Percentiles rank a stretch among this genome's conserved stretches.
Evolutionary conservation across 2,113 vertebrate genomes (phyloP).

Genomic region (Campylomormyrus numenius): DNA sequence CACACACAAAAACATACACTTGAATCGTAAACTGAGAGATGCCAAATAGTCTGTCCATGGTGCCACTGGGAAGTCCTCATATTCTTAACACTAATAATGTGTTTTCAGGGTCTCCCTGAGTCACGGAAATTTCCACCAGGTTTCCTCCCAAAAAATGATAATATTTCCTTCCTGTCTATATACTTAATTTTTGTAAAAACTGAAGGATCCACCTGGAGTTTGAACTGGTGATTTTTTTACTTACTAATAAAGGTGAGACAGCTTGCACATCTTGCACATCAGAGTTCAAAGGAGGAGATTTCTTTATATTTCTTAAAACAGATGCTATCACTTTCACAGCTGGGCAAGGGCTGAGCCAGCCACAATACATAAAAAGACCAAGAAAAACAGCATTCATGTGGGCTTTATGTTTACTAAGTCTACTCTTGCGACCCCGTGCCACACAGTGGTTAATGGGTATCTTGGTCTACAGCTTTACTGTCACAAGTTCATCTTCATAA

Average conservation of each 20-base stretch:
- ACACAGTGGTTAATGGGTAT: background rate
- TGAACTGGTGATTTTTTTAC: background rate
- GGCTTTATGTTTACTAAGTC: constrained; percentile 15
- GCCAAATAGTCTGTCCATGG: background rate
- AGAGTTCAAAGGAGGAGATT: constrained; percentile 21
- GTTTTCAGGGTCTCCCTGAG: background rate
- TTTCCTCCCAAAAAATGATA: background rate
- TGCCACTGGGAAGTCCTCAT: background rate
- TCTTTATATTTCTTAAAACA: constrained; percentile 22
- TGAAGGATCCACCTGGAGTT: constrained; percentile 37
- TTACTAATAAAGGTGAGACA: background rate
- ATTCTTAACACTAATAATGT: background rate
- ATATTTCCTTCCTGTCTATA: background rate
- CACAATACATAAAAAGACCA: background rate
- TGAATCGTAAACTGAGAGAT: background rate
- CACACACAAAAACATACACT: background rate
- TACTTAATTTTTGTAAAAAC: background rate
- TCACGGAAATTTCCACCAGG: background rate
- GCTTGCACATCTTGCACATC: background rate
- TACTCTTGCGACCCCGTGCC: background rate
- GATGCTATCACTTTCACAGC: constrained; percentile 24
- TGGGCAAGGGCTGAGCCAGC: constrained; percentile 5
- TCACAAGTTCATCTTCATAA: background rate
- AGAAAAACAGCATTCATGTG: background rate
- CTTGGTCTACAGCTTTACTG: background rate